These are phyloP conservation scores for Semaprochilodus insignis DNA, from an alignment of 2,797 vertebrate species.

Conservation along the genomic window DNA sequence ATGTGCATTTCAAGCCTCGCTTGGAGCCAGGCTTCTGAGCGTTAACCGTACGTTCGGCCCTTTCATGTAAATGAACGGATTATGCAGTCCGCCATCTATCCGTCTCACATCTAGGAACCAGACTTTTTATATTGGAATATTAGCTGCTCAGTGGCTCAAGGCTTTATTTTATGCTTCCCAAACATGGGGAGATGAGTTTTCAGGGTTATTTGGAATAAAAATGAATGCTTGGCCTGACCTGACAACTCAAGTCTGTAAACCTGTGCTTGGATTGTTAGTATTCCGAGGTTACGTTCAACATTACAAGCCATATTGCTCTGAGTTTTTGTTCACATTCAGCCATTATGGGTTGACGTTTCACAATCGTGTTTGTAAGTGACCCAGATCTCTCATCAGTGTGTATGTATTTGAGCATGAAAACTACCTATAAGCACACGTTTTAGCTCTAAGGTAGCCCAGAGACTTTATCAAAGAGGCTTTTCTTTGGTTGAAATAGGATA, in stretches of 20 bases:
- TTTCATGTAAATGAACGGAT: conserved; percentile 5
- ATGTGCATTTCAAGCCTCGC: conserved; percentile 11
- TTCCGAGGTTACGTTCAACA: no score
- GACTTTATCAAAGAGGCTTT: no score
- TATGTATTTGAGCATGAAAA: no score
- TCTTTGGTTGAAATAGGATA: no score
- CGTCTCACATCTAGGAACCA: neutral
- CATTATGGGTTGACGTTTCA: no score
- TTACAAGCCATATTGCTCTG: no score
- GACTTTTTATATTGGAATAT: neutral
- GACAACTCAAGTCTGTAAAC: neutral
- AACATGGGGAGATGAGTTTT: neutral
- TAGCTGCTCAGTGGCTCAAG: conserved; percentile 2
- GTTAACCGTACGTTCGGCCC: conserved; percentile 1
- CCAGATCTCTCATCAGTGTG: no score
- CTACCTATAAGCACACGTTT: no score
- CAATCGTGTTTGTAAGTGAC: no score
- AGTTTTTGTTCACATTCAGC: no score
- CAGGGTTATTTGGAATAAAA: neutral
- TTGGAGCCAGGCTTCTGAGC: neutral
- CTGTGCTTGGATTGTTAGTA: neutral
- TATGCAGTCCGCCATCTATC: neutral
- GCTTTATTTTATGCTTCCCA: neutral
- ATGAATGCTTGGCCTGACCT: no score
- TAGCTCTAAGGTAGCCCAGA: no score